phyloP scores from a whole-genome alignment of 2,888 invertebrate genomes.

The Tenthredo amoena region DNA sequence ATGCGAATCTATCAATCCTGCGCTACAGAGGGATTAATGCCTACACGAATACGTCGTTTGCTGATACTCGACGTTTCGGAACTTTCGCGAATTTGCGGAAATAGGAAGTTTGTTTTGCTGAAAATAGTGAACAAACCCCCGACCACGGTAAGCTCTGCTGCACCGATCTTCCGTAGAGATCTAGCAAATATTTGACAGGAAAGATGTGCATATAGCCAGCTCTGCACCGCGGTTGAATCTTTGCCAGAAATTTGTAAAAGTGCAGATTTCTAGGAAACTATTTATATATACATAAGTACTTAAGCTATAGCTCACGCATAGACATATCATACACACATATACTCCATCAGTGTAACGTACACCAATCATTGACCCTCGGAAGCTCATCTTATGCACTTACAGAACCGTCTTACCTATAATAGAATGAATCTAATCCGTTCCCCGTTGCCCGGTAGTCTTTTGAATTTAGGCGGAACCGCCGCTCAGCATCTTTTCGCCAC shows the following conservation, averaged over 20 bases:
- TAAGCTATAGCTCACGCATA: background rate
- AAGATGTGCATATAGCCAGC: background rate
- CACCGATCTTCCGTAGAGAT: constrained; percentile 5
- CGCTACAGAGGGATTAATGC: background rate
- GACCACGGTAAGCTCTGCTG: background rate
- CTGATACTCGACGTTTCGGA: background rate
- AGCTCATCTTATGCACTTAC: constrained; percentile 16
- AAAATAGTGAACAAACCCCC: background rate
- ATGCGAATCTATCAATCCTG: constrained; percentile 25
- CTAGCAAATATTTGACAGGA: constrained; percentile 17
- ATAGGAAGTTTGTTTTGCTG: constrained; percentile 2
- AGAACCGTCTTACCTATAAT: constrained; percentile 14
- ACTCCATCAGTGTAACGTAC: background rate
- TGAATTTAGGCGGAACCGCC: constrained; percentile 6
- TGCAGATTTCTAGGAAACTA: constrained; percentile 45
- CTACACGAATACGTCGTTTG: constrained; percentile 6
- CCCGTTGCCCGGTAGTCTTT: constrained; percentile 8
- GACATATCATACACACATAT: background rate
- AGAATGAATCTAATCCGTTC: constrained; percentile 46
- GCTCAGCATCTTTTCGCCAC: background rate
- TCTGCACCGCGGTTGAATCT: constrained; percentile 2
- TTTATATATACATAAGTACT: background rate
- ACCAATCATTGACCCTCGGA: constrained; percentile 22
- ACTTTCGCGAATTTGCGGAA: background rate
- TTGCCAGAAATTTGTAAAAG: constrained; percentile 38